A percentile compares a stretch with the other conserved stretches of the same genome.
phyloP scores from a whole-genome alignment of 2,888 invertebrate genomes.

The Lepidonotus clava region DNA sequence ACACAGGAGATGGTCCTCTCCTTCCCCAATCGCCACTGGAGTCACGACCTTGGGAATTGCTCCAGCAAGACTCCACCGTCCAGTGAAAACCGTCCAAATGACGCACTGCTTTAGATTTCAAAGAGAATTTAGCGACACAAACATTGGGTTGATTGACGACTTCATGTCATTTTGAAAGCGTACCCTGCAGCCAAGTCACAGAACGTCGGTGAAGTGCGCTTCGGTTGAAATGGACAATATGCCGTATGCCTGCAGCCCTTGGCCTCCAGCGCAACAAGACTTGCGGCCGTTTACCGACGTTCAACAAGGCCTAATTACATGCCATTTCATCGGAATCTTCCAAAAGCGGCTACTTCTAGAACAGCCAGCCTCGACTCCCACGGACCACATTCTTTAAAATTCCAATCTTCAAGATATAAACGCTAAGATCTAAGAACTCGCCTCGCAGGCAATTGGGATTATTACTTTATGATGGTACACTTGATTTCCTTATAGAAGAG shows the following conservation, averaged over 20 bases:
- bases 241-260: slow-evolving; percentile 29
- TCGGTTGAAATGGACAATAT: slow-evolving; percentile 47
- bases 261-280: not conserved
- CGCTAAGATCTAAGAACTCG: not conserved
- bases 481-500: not conserved
- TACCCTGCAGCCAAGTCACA: slow-evolving; percentile 35
- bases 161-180: slow-evolving; percentile 36
- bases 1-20: not conserved
- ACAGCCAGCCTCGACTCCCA: not conserved
- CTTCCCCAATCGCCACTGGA: no score
- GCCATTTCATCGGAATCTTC: slow-evolving; percentile 1
- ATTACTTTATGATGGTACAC: not conserved
- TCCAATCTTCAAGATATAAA: not conserved
- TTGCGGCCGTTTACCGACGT: slow-evolving; percentile 28
- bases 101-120: slow-evolving; percentile 13
- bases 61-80: not conserved
- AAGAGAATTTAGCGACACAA: slow-evolving; percentile 27
- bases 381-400: not conserved
- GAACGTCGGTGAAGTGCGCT: not conserved
- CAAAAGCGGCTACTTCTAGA: not conserved
- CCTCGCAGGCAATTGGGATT: not conserved
- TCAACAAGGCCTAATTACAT: slow-evolving; percentile 40
- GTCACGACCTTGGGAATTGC: slow-evolving; percentile 9
- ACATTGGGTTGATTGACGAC: slow-evolving; percentile 40
- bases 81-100: not conserved